Base-by-base conservation (phyloP, 37 sponge, comb jelly and placozoan genomes). In the Halisarca cf. caerulea region DNA sequence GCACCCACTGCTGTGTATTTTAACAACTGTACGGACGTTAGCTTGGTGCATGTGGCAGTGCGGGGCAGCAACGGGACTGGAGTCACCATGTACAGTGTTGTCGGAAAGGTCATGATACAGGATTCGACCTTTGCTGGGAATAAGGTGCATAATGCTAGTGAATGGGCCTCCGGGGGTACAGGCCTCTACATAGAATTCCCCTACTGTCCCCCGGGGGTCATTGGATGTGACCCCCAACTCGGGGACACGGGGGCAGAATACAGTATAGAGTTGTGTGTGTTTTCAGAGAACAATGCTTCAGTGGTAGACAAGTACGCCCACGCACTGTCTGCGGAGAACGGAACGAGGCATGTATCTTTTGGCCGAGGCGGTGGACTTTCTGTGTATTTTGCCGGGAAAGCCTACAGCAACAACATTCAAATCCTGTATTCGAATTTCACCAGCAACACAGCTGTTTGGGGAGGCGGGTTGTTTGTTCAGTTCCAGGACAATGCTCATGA, bases 281-380 rank as follows among this genome's bases (percentile, higher is more conserved):
- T 88, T 55, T 18, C 36, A 1, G 35, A 42, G 6, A 88, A 88
- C 41, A 28, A 21, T 61, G 88, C 84, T 14, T 20, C 28, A 2
- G 61, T 80, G 8, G 23, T 18, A 27, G 59, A 59, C 39, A n/a
- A 17, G 1, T 74, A 40, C 42, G 20, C 18, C 1, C n/a, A 74
- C 36, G 36, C 77, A 5, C 41, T 74, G 2, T n/a, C 77, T 0
- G 42, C 41, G 32, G 77, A 74, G 36, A 74, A 74, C 24, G 23
- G 45, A 6, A 74, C 77, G 7, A 82, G 80, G n/a, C 88, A 90
- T 47, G 17, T 85, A 25, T 82, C 85, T 36, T 85, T 93, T 68
- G 94, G 94, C 2, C 60, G 91, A 70, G 94, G 94, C 35, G 94
- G 91, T 5, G 94, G 94, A 0, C 32, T 93, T 1, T 88, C 88